A percentile compares a stretch with the other conserved stretches of the same genome.
Conservation (phyloP, 2,888 invertebrate species). For the Rhingia campestris region DNA sequence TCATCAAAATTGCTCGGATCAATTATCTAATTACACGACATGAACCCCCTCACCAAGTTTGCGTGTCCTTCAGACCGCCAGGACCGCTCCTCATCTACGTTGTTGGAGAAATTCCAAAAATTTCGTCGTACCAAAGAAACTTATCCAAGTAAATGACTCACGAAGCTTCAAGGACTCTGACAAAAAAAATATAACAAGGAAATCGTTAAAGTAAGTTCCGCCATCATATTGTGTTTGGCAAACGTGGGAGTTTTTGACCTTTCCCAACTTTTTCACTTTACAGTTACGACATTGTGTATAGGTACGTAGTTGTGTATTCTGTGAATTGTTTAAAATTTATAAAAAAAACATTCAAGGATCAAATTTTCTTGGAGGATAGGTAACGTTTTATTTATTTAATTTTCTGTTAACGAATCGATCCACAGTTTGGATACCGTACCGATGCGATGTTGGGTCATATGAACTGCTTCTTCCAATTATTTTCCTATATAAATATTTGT, state of each 20-base stretch:
- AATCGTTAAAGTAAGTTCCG: too few species aligned
- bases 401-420: conserved; percentile 14
- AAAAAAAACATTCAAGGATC: conserved; percentile 8
- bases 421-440: background rate
- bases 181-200: background rate
- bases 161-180: background rate
- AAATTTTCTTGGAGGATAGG: conserved; percentile 12
- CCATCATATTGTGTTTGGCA: background rate
- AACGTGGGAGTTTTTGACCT: conserved; percentile 18
- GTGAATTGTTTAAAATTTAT: conserved; percentile 22
- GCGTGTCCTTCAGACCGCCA: background rate
- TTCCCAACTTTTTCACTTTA: conserved; percentile 24
- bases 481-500: conserved; percentile 14
- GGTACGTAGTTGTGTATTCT: background rate
- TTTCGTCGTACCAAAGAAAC: too few species aligned
- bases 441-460: conserved; percentile 9
- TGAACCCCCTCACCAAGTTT: conserved; percentile 28
- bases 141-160: too few species aligned
- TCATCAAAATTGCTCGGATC: conserved; percentile 41
- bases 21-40: conserved; percentile 61
- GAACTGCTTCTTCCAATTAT: background rate
- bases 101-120: too few species aligned
- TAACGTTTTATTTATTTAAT: conserved; percentile 51
- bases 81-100: too few species aligned
- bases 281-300: background rate